Conservation (phyloP, 2,113 vertebrate genomes). For the Bubo scandiacus region DNA sequence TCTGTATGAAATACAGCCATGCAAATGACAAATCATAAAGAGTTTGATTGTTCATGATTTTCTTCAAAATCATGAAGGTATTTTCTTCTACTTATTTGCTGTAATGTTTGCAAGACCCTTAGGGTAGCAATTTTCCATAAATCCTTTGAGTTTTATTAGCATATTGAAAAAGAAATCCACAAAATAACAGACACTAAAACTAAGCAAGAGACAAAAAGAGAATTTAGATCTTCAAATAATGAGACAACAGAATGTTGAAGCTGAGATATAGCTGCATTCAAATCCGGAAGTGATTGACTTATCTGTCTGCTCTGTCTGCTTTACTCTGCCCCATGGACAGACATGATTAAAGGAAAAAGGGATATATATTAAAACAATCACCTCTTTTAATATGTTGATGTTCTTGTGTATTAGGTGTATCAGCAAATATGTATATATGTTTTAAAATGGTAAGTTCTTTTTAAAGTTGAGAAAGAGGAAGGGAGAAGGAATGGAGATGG, state of each 20-base stretch:
- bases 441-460: not conserved
- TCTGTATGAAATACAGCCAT: not conserved
- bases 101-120: not conserved
- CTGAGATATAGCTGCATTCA: not conserved
- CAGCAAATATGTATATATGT: not conserved
- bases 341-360: not conserved
- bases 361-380: not conserved
- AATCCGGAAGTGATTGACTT: not conserved
- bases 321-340: not conserved
- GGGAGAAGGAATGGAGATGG: not conserved
- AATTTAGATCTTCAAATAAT: not conserved
- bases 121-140: not conserved
- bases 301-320: not conserved
- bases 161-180: not conserved
- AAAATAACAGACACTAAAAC: not conserved
- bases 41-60: not conserved
- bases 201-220: not conserved
- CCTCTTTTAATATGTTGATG: not conserved
- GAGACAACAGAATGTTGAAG: not conserved
- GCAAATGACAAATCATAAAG: not conserved
- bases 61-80: not conserved
- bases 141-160: not conserved
- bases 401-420: not conserved
- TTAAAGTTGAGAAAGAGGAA: not conserved
- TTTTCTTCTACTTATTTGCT: not conserved